Percentiles rank a stretch among this genome's conserved stretches.
Evolutionary conservation across 1,140 invertebrate species (phyloP).

Genomic region (Drosophila orena): DNA sequence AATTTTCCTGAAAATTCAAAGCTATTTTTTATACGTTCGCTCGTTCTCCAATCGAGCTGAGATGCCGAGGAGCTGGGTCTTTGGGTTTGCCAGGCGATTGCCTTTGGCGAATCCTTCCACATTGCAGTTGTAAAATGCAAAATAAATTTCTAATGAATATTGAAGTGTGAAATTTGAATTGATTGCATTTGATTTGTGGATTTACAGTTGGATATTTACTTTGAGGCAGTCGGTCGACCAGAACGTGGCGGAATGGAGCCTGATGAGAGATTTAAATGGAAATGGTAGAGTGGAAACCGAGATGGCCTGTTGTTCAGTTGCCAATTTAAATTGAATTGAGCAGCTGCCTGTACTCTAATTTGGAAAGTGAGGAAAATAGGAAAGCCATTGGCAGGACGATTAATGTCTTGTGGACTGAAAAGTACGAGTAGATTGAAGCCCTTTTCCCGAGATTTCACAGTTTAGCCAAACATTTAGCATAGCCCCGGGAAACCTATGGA

Average conservation of each 20-base stretch:
- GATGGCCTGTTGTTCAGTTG: constrained; percentile 27
- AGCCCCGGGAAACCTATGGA: too few species aligned
- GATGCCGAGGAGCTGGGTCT: constrained; percentile 38
- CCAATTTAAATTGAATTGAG: constrained; percentile 22
- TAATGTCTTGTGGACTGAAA: too few species aligned
- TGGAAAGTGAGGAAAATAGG: neutral
- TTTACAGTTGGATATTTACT: constrained; percentile 74
- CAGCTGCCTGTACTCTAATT: neutral
- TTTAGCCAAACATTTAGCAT: too few species aligned
- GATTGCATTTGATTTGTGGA: constrained; percentile 81
- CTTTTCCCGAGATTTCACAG: too few species aligned
- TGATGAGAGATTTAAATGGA: constrained; percentile 17
- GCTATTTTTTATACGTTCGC: constrained; percentile 62
- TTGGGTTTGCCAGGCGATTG: constrained; percentile 38
- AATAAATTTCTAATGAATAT: constrained; percentile 83
- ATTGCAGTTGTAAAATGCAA: constrained; percentile 71
- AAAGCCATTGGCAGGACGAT: neutral
- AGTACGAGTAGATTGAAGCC: too few species aligned
- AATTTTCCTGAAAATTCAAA: constrained; percentile 77
- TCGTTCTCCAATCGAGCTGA: constrained; percentile 20
- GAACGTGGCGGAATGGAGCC: constrained; percentile 7
- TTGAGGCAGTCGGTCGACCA: constrained; percentile 37
- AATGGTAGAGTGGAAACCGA: constrained; percentile 31
- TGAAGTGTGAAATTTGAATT: constrained; percentile 83
- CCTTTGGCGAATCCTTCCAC: constrained; percentile 39